These are phyloP conservation scores for Microtus oregoni DNA, from an alignment of 2,113 vertebrate genomes.

Conservation along the genomic window DNA sequence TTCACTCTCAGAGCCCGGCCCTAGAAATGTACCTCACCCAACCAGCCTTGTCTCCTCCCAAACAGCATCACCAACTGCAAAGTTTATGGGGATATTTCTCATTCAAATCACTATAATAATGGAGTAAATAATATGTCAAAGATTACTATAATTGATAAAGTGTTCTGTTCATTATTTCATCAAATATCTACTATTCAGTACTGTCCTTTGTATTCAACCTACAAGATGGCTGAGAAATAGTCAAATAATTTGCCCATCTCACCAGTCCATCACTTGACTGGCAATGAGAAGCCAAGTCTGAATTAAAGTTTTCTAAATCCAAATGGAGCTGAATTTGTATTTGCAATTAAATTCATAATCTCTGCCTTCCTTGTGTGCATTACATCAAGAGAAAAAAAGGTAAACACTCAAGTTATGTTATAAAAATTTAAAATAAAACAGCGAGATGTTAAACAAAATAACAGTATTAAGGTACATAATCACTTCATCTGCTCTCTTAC, in stretches of 20 bases:
- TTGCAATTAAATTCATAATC: background rate
- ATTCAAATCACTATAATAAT: background rate
- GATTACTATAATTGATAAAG: slow-evolving; percentile 8
- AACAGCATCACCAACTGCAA: background rate
- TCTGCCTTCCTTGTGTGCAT: background rate
- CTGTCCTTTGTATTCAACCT: background rate
- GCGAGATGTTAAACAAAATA: background rate
- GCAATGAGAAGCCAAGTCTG: background rate
- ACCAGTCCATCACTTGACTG: rapidly evolving
- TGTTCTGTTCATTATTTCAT: background rate
- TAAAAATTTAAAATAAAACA: background rate
- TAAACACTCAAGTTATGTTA: background rate
- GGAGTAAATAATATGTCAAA: background rate
- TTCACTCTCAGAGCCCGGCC: background rate
- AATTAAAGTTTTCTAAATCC: background rate
- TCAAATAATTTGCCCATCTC: background rate
- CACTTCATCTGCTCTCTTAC: background rate
- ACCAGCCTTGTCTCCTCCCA: background rate
- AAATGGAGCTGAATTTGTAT: background rate
- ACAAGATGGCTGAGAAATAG: background rate
- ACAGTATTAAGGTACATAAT: background rate
- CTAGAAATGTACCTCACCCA: background rate
- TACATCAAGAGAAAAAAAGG: background rate
- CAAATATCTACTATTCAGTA: background rate
- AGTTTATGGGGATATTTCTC: too few relatives aligned